Percentiles rank a stretch among this genome's conserved stretches.
phyloP scores from a whole-genome alignment of 2,888 invertebrate species.

The Rotaria macrura region DNA sequence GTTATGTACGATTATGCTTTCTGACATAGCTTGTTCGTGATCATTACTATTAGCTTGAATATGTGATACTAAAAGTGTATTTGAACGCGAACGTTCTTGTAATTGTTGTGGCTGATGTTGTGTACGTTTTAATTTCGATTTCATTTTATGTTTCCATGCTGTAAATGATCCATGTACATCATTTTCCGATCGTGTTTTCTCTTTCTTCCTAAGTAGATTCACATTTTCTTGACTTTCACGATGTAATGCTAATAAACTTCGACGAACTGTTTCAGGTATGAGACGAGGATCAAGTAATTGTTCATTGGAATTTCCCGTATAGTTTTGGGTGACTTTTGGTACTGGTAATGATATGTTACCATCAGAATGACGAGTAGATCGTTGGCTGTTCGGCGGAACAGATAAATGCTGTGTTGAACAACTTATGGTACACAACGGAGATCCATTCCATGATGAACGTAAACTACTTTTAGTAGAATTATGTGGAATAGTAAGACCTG shows the following conservation, averaged over 20 bases:
- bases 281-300: constrained; percentile 5
- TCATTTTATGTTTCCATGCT: neutral
- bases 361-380: neutral
- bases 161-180: neutral
- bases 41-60: neutral
- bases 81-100: neutral
- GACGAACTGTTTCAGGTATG: neutral
- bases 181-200: neutral
- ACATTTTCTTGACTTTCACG: constrained; percentile 16
- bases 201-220: neutral
- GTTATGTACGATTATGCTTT: neutral
- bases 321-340: neutral
- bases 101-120: neutral
- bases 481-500: neutral
- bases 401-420: neutral
- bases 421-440: neutral
- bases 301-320: neutral
- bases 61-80: neutral
- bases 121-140: constrained; percentile 17
- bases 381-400: neutral
- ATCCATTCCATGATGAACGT: neutral
- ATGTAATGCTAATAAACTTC: constrained; percentile 15
- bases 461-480: neutral
- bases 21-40: neutral
- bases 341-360: constrained; percentile 8